A percentile compares a stretch with the other conserved stretches of the same genome.
These are phyloP conservation scores for Drosophila stalkeri DNA, from an alignment of 2,888 invertebrate genomes.

Conservation along the genomic window DNA sequence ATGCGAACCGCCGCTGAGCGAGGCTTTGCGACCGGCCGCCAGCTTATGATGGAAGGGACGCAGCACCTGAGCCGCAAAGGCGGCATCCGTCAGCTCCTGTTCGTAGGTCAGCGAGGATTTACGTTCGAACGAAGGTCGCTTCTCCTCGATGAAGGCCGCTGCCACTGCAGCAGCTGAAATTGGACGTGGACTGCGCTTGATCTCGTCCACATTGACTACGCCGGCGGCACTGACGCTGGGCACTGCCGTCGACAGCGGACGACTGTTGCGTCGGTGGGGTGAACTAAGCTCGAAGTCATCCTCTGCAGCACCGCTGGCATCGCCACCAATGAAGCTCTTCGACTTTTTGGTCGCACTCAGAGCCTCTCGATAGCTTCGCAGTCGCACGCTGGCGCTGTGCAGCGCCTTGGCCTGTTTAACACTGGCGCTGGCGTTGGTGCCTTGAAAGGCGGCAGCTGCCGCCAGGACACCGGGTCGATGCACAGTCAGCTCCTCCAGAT, in stretches of 20 bases:
- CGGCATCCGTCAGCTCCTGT: constrained; percentile 83
- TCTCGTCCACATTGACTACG: constrained; percentile 82
- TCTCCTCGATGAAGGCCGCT: constrained; percentile 84
- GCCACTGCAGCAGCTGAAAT: constrained; percentile 82
- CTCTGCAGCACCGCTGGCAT: constrained; percentile 69
- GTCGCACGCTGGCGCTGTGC: constrained; percentile 84
- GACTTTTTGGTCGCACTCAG: constrained; percentile 85
- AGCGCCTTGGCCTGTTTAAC: constrained; percentile 84
- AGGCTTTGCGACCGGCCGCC: constrained; percentile 81
- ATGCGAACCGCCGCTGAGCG: constrained; percentile 78
- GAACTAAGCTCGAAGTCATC: constrained; percentile 84
- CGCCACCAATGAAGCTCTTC: constrained; percentile 85
- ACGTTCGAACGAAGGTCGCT: constrained; percentile 84
- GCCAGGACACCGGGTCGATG: constrained; percentile 83
- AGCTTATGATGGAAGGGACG: constrained; percentile 84
- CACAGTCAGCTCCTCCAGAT: constrained; percentile 84
- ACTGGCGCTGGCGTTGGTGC: constrained; percentile 84
- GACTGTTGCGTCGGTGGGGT: constrained; percentile 85
- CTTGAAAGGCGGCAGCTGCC: constrained; percentile 84
- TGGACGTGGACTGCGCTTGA: constrained; percentile 85
- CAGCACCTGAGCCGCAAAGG: constrained; percentile 84
- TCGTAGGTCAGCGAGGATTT: constrained; percentile 84
- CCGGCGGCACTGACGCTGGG: constrained; percentile 47
- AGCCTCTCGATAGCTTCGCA: constrained; percentile 84
- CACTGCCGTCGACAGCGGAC: constrained; percentile 82